Base-by-base conservation (phyloP, 1,140 invertebrate species). In the Leptoteleia sp. region DNA sequence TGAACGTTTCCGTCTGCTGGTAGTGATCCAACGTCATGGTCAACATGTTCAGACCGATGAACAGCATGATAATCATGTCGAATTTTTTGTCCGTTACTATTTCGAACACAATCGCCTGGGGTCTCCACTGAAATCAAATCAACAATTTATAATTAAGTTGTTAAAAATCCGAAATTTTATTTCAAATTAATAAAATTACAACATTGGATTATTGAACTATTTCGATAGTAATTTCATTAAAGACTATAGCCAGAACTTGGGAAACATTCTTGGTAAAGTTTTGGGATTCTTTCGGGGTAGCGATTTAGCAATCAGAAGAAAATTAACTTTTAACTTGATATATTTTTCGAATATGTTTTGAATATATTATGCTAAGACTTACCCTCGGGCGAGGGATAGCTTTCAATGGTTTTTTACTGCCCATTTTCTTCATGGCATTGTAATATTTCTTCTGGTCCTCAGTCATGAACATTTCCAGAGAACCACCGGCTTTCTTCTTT, bases 371-470 rank as follows among this genome's bases (percentile, higher is more conserved):
- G n/a, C n/a, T n/a, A n/a, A n/a, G n/a, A n/a, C 86, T 92, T 92
- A 98, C 96, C 92, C 94, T 96, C 81, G 98, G 98, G 89, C 97
- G 94, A 79, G 98, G 97, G 88, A 98, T 98, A 68, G 98, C 97
- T 92, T 99, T 99, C 85, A 98, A 92, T 33, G 98, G 98, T 90
- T 98, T 97, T 89, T 99, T 99, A 29, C 95, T 97, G 79, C 97
- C 96, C 97, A 99, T 99, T 91, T 99, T 98, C 90, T 99, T 99
- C 98, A 99, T 99, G 54, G 98, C 98, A 90, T 98, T 98, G 91
- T 99, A 99, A 90, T 99, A 99, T 91, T 99, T 99, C 92, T 99
- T 99, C 91, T 99, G 98, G 91, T 99, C 97, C 90, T 99, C 98
- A 78, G 98, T 99, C 98, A 99, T 99, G 92, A 99, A 99, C 96